Percentiles rank a stretch among this genome's conserved stretches.
Evolutionary conservation across 2,888 invertebrate genomes (phyloP).

Genomic region (Ethmia dodecea): DNA sequence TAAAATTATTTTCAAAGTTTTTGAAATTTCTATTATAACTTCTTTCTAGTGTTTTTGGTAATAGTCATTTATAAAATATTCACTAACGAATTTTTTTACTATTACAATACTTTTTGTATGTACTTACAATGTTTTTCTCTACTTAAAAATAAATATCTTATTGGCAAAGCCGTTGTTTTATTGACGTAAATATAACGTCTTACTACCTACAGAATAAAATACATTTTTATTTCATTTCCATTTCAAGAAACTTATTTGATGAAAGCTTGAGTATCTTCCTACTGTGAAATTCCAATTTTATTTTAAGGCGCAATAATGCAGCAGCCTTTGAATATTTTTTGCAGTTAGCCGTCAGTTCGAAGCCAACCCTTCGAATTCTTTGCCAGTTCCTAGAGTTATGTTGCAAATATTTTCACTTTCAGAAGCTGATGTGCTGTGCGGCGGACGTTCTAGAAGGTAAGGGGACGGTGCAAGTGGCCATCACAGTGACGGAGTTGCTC

Average conservation of each 20-base stretch:
- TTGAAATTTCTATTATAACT: slow-evolving; percentile 7
- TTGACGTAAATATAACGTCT: too few relatives aligned
- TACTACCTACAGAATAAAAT: too few relatives aligned
- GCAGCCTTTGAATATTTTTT: not conserved
- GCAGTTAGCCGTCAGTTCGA: too few relatives aligned
- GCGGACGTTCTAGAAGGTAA: slow-evolving; percentile 95
- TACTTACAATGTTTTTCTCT: slow-evolving; percentile 64
- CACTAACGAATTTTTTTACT: slow-evolving; percentile 31
- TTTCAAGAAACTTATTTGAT: too few relatives aligned
- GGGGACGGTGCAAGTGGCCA: slow-evolving; percentile 90
- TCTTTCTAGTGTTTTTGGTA: not conserved
- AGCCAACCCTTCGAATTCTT: too few relatives aligned
- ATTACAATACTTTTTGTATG: slow-evolving; percentile 50
- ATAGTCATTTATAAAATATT: slow-evolving; percentile 23
- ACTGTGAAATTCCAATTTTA: too few relatives aligned
- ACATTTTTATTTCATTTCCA: too few relatives aligned
- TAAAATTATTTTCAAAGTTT: not conserved
- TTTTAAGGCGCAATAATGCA: not conserved
- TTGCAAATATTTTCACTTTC: slow-evolving; percentile 64
- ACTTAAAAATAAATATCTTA: slow-evolving; percentile 60
- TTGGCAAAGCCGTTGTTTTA: slow-evolving; percentile 38
- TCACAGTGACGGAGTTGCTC: slow-evolving; percentile 91
- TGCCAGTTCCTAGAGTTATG: too few relatives aligned
- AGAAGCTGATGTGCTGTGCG: slow-evolving; percentile 94
- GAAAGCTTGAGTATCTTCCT: too few relatives aligned